Percentiles rank a stretch among this genome's conserved stretches.
These are phyloP conservation scores for Siniperca obscura DNA, from an alignment of 2,797 vertebrate genomes.

Conservation along the genomic window DNA sequence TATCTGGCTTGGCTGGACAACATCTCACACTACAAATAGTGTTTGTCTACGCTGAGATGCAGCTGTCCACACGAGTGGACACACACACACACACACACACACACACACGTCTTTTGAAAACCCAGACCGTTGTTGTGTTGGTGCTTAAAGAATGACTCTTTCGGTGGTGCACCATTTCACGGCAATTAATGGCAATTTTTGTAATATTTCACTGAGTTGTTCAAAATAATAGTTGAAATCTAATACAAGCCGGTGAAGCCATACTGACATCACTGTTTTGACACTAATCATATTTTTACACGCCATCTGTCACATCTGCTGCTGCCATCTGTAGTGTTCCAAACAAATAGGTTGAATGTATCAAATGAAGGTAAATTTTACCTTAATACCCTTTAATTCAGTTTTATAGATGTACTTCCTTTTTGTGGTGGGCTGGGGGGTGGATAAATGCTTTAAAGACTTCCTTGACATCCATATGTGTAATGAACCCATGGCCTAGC, in stretches of 20 bases:
- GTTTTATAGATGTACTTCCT: background rate
- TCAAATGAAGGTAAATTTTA: background rate
- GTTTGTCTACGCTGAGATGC: slow-evolving; percentile 14
- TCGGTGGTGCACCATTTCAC: background rate
- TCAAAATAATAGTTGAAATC: background rate
- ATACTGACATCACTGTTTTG: background rate
- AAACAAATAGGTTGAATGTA: background rate
- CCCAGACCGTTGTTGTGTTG: background rate
- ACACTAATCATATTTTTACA: background rate
- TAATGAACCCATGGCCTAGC: background rate
- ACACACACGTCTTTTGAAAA: slow-evolving; percentile 2
- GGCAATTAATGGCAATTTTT: background rate
- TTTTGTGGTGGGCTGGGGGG: accelerated
- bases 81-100: background rate
- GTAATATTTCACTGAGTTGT: background rate
- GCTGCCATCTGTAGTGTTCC: background rate
- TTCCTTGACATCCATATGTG: background rate
- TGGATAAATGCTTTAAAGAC: background rate
- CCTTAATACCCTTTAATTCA: background rate
- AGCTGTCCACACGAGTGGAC: slow-evolving; percentile 6
- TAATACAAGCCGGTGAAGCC: background rate
- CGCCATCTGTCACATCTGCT: background rate
- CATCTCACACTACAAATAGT: slow-evolving; percentile 15
- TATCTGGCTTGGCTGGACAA: slow-evolving; percentile 46
- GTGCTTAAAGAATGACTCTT: background rate